Evolutionary conservation across 2,113 vertebrate genomes (phyloP).

Genomic region (Bungarus multicinctus): DNA sequence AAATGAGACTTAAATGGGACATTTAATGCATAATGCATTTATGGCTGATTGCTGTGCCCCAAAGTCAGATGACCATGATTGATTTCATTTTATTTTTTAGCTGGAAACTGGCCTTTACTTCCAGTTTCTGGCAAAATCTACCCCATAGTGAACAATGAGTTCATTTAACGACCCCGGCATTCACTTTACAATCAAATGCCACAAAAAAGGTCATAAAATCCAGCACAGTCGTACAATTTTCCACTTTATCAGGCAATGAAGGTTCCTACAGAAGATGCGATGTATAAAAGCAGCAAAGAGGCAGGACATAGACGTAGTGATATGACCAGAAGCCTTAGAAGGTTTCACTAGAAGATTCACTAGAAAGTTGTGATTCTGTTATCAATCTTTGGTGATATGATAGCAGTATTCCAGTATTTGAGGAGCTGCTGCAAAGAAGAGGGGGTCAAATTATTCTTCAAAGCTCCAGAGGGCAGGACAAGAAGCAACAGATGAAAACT

Average conservation of each 20-base stretch:
- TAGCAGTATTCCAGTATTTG: too few relatives aligned
- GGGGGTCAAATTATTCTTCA: too few relatives aligned
- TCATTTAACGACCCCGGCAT: not conserved
- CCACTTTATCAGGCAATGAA: constrained; percentile 10
- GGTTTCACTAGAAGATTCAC: constrained; percentile 49
- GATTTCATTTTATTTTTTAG: too few relatives aligned
- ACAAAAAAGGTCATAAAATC: not conserved
- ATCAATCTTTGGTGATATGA: constrained; percentile 42
- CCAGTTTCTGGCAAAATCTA: not conserved
- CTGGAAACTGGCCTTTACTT: not conserved
- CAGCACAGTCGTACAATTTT: not conserved
- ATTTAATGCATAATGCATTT: not conserved
- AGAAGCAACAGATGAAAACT: too few relatives aligned
- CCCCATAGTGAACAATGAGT: not conserved
- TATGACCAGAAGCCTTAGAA: constrained; percentile 47
- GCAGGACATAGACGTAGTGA: not conserved
- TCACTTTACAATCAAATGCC: not conserved
- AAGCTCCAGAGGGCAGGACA: too few relatives aligned
- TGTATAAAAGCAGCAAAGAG: constrained; percentile 8
- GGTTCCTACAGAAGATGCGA: constrained; percentile 16
- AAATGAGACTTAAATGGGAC: not conserved
- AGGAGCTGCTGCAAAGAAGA: too few relatives aligned
- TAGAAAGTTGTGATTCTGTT: constrained; percentile 59
- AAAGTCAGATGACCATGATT: not conserved
- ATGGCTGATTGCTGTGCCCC: not conserved